Conservation (phyloP, 2,888 invertebrate species). For the Ochropleura leucogaster region DNA sequence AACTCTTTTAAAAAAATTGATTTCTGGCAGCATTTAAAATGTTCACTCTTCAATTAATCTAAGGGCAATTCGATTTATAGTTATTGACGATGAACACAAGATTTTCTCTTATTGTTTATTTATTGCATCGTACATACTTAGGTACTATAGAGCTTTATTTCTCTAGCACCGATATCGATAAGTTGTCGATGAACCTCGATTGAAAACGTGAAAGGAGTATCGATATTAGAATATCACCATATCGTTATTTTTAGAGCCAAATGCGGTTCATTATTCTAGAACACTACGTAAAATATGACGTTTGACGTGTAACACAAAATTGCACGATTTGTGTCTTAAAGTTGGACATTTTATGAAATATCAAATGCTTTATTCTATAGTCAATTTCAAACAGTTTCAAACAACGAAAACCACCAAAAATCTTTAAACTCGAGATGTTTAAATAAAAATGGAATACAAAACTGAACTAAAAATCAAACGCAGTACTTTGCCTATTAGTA, state of each 20-base stretch:
- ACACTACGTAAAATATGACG: neutral
- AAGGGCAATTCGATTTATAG: slow-evolving; percentile 38
- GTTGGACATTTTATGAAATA: neutral
- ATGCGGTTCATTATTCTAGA: neutral
- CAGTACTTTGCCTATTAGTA: neutral
- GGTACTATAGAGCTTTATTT: slow-evolving; percentile 6
- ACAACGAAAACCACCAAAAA: neutral
- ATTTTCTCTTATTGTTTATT: slow-evolving; percentile 23
- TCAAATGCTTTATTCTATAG: neutral
- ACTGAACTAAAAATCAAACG: slow-evolving; percentile 3
- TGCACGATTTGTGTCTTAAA: neutral
- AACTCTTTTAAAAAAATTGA: neutral
- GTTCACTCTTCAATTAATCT: slow-evolving; percentile 20
- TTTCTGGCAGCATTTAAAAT: slow-evolving; percentile 21
- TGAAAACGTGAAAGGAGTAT: neutral
- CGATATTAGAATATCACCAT: slow-evolving; percentile 2
- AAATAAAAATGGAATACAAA: neutral
- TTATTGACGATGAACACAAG: slow-evolving; percentile 50
- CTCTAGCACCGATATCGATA: slow-evolving; percentile 46
- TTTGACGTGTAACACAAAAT: neutral
- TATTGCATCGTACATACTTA: slow-evolving; percentile 37
- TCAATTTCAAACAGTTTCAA: slow-evolving; percentile 14
- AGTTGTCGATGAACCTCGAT: slow-evolving; percentile 12
- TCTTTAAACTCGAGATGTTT: neutral
- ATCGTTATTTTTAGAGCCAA: neutral